Evolutionary conservation across 2,888 invertebrate genomes (phyloP), one percentile per base, ranked within the genome.

Genomic region (Chloromyia formosa): DNA sequence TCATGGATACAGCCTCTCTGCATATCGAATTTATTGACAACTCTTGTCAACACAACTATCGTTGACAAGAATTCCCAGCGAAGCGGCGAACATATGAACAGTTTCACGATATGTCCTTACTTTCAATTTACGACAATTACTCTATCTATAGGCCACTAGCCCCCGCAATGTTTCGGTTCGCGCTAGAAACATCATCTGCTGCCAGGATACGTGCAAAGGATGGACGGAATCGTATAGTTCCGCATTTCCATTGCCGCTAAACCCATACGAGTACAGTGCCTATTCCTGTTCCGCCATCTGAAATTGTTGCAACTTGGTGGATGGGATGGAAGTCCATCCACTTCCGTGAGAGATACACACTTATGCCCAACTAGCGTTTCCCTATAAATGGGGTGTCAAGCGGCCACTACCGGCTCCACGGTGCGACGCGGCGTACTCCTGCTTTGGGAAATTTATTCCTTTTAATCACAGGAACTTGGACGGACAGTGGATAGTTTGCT

Each of bases 61-160:
- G 54, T 20, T 71, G 71, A 71, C 71, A 71, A 56, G 66, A 18
- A 66, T 12, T 22, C 40, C 56, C 35, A 22, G 66, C 42, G 58
- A 53, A 16, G 35, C 12, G 27, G 40, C 62, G 18, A 49, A 61
- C 61, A 73, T 49, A 49, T 64, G 64, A 62, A 64, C 64, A 62
- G 40, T 49, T 68, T 68, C 66, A 66, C 66, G 66, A 74, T 23
- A 73, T 66, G 74, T 66, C 60, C 66, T 74, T 22, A 45, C 66
- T 66, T 66, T 60, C 74, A 74, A 74, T 74, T 74, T 74, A 74
- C 68, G 66, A 60, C 66, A 74, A 74, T 74, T 74, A 64, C 74
- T 74, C 66, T 74, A 74, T 74, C 74, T 61, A 23, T 73, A 61
- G 60, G 60, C 42, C 27, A 42, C 40, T 12, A 23, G 16, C 14